Percentiles rank a stretch among this genome's conserved stretches.
phyloP scores from a whole-genome alignment of 2,797 vertebrate genomes.

The Fringilla coelebs region DNA sequence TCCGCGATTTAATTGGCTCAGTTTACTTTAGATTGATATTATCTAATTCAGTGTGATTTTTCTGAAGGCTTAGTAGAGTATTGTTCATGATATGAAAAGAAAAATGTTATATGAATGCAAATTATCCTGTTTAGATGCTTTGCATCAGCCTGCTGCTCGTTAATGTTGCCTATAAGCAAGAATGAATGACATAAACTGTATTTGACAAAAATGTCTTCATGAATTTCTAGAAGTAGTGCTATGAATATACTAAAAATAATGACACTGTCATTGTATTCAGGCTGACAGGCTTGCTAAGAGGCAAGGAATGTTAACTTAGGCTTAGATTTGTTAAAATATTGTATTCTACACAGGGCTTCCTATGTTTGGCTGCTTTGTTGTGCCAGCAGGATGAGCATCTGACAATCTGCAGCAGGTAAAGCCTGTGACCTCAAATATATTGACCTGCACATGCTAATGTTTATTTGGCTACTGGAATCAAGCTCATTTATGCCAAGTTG shows the following conservation, averaged over 20 bases:
- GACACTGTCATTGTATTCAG: background rate
- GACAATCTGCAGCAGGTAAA: background rate
- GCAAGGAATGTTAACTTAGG: background rate
- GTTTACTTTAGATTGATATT: background rate
- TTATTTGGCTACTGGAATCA: background rate
- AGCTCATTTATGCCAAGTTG: background rate
- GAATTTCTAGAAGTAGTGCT: background rate
- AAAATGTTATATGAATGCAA: background rate
- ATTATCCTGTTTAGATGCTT: background rate
- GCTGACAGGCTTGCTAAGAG: background rate
- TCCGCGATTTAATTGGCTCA: background rate
- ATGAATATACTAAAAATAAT: background rate
- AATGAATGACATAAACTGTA: background rate
- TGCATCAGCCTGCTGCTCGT: background rate
- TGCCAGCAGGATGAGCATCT: background rate
- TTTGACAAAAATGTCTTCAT: background rate
- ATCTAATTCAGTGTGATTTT: background rate
- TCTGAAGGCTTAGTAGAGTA: background rate
- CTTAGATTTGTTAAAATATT: background rate
- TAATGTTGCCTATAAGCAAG: background rate
- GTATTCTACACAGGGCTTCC: background rate
- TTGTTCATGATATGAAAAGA: background rate
- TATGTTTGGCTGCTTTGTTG: background rate
- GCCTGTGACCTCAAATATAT: background rate
- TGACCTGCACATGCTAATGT: background rate